phyloP scores from a whole-genome alignment of 2,113 vertebrate genomes.

The Rhea pennata region DNA sequence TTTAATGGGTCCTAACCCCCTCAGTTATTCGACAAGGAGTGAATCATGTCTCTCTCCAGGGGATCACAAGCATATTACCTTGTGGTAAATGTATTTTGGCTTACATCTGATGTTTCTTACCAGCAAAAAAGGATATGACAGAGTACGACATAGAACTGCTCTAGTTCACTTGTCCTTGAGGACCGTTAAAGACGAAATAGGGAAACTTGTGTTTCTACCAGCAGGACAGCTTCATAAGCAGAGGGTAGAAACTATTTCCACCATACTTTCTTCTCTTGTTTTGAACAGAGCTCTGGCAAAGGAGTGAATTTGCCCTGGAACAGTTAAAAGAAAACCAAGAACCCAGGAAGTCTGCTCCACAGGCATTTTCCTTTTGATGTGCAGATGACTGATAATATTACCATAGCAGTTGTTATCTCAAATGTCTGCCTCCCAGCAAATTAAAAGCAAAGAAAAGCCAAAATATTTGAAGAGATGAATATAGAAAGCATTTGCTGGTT shows the following conservation, averaged over 20 bases:
- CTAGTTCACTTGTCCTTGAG: not conserved
- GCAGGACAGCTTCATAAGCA: not conserved
- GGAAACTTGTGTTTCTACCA: not conserved
- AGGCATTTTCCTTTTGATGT: constrained; percentile 27
- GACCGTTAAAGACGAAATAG: rapidly evolving
- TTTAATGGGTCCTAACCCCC: not conserved
- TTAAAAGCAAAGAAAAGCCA: constrained; percentile 65
- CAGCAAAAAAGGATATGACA: not conserved
- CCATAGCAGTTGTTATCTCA: constrained; percentile 59
- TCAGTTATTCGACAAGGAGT: not conserved
- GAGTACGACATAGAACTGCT: not conserved
- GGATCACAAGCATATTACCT: not conserved
- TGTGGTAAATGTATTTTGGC: not conserved
- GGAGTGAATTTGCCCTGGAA: not conserved
- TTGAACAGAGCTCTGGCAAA: not conserved
- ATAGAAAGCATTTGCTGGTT: constrained; percentile 79
- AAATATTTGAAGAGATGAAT: constrained; percentile 76
- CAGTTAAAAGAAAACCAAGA: constrained; percentile 41
- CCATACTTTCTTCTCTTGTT: not conserved
- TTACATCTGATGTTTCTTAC: not conserved
- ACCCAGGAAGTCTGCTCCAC: constrained; percentile 3
- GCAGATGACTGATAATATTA: constrained; percentile 53
- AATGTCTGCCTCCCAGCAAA: constrained; percentile 53
- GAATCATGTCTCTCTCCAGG: not conserved
- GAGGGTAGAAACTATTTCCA: not conserved